These are phyloP conservation scores for Danaus melanippus DNA, from an alignment of 1,140 invertebrate species.

Conservation along the genomic window DNA sequence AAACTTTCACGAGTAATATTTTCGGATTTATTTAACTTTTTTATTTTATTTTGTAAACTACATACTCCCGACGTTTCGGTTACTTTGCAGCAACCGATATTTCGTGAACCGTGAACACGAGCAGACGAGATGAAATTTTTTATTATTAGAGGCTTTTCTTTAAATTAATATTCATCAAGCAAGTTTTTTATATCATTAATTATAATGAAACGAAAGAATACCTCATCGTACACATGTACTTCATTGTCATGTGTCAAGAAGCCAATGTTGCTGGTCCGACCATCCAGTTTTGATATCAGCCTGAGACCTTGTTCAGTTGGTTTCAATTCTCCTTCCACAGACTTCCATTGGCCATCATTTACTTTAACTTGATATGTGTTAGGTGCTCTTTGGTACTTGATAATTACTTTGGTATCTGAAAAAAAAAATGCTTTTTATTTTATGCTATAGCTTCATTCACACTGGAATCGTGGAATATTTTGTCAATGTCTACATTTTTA, in stretches of 20 bases:
- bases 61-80: too few species aligned
- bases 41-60: too few species aligned
- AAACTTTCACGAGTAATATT: too few species aligned
- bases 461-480: too few species aligned
- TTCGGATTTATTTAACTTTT: too few species aligned
- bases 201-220: slow-evolving; percentile 9
- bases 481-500: too few species aligned
- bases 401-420: slow-evolving; percentile 48
- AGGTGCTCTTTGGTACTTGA: slow-evolving; percentile 36
- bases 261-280: slow-evolving; percentile 44
- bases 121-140: too few species aligned
- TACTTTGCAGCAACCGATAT: too few species aligned
- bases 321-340: slow-evolving; percentile 35
- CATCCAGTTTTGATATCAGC: slow-evolving; percentile 39
- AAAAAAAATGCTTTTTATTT: slow-evolving; percentile 9
- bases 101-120: too few species aligned
- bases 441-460: not conserved
- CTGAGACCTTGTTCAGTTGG: slow-evolving; percentile 28
- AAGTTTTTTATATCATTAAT: not conserved
- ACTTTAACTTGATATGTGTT: slow-evolving; percentile 48
- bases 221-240: slow-evolving; percentile 60
- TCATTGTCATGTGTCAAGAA: slow-evolving; percentile 44
- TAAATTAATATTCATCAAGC: not conserved
- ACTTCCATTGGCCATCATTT: slow-evolving; percentile 39
- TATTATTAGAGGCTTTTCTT: too few species aligned